Evolutionary conservation across 2,797 vertebrate genomes (phyloP), one percentile per base, ranked within the genome.

Genomic region (Bradypus variegatus): DNA sequence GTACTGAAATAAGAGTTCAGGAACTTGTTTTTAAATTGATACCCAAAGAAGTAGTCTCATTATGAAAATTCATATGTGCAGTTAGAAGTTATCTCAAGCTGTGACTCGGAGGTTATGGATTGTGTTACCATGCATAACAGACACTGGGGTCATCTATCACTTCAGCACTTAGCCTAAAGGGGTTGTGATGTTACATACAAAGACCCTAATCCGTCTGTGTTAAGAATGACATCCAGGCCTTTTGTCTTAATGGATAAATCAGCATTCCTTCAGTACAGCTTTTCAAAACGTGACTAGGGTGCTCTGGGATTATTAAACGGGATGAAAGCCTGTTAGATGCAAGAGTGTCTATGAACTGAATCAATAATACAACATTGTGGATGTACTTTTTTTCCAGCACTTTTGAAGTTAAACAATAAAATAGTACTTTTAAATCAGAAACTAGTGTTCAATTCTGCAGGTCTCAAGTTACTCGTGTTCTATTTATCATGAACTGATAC

Each of bases 121-220:
- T 41, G 4, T 85, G 85, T 78, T 94, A 86, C 75, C n/a, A 50
- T 19, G 6, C 16, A 3, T 72, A 76, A 94, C 4, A 91, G 81
- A 48, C 8, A 27, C 14, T 50, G 41, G 70, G 31, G 77, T 95
- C 50, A 29, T 77, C 45, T 89, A 16, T 81, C 25, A 45, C 48
- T 92, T 79, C 48, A 10, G 58, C 8, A 53, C 58, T 76, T 94
- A 91, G 55, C 58, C 81, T 75, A 88, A 80, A 95, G 55, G 41
- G 41, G 2, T 36, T 92, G 38, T 89, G 91, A 69, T 92, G 48
- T n/a, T 95, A 81, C 85, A 58, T 78, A 88, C 5, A 9, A 90
- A 93, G 81, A 78, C 75, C 50, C 86, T 95, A 94, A 94, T 96
- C 93, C 69, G 18, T 95, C 86, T 90, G 41, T 92, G 88, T 92